Percentiles rank a stretch among this genome's conserved stretches.
These are phyloP conservation scores for Planiliza haematocheilus DNA, from an alignment of 2,113 vertebrate genomes.

Conservation along the genomic window DNA sequence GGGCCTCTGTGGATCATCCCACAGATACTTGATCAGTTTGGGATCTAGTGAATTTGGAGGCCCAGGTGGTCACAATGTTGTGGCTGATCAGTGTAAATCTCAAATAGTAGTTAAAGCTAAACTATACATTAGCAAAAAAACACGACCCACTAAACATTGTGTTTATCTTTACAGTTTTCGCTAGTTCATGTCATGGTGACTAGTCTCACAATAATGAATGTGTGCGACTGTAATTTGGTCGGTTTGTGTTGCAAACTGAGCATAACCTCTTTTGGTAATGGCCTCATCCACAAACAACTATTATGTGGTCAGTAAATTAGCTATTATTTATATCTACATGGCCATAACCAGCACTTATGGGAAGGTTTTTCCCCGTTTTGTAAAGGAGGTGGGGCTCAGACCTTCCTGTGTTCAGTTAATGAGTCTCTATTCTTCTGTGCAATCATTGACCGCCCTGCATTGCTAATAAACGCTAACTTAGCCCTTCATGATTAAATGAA, in stretches of 20 bases:
- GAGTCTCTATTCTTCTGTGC: too few species aligned
- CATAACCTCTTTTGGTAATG: neutral
- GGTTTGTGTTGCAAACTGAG: neutral
- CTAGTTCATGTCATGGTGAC: rapidly evolving
- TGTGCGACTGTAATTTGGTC: neutral
- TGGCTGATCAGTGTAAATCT: too few species aligned
- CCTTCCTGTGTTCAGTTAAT: neutral
- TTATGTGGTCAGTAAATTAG: neutral
- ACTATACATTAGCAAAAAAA: too few species aligned
- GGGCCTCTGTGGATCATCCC: too few species aligned
- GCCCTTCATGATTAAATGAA: neutral
- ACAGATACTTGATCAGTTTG: too few species aligned
- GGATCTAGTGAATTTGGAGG: too few species aligned
- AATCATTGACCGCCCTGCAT: too few species aligned
- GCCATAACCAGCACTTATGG: neutral
- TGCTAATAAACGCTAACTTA: too few species aligned
- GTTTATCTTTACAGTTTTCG: too few species aligned
- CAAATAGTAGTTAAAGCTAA: too few species aligned
- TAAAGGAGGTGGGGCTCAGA: conserved; percentile 6
- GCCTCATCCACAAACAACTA: neutral
- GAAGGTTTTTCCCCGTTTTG: neutral
- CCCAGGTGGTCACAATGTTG: too few species aligned
- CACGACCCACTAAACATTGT: too few species aligned
- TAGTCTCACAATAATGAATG: neutral
- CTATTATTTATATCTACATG: conserved; percentile 13